Conservation (phyloP, 2,113 vertebrate genomes). For the Plectropomus leopardus region DNA sequence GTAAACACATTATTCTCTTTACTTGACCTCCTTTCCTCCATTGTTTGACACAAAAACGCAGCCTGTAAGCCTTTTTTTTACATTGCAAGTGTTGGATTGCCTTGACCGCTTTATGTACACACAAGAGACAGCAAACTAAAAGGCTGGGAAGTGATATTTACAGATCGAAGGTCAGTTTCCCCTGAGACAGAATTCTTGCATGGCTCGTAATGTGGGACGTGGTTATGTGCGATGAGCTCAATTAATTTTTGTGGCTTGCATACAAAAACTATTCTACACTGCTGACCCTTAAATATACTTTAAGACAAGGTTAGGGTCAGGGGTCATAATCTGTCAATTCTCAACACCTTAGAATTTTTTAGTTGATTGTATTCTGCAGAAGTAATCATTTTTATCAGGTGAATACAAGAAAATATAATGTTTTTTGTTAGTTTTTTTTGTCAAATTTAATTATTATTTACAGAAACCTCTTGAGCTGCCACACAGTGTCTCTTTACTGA, state of each 20-base stretch:
- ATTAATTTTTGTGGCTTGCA: neutral
- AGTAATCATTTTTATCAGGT: neutral
- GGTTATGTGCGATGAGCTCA: constrained; percentile 14
- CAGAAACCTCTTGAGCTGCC: constrained; percentile 17
- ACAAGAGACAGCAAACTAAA: constrained; percentile 67
- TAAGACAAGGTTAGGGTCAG: too few species aligned
- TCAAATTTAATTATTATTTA: constrained; percentile 22
- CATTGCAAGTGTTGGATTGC: constrained; percentile 39
- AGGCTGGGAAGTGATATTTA: constrained; percentile 76
- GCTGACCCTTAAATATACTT: constrained; percentile 1
- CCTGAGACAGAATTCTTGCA: constrained; percentile 70
- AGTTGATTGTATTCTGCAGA: constrained; percentile 4
- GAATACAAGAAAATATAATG: neutral
- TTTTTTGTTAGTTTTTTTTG: neutral
- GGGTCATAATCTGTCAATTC: constrained; percentile 12
- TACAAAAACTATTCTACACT: constrained; percentile 16
- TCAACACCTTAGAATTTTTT: constrained; percentile 6
- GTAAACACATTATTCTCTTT: constrained; percentile 18
- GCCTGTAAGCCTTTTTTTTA: constrained; percentile 38
- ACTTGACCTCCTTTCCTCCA: constrained; percentile 25
- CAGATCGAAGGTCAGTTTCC: constrained; percentile 82
- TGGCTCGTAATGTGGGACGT: constrained; percentile 58
- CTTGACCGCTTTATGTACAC: constrained; percentile 69
- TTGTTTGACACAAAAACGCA: constrained; percentile 24
- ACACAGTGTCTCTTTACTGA: neutral